Conservation (phyloP, 2,113 vertebrate genomes). For the Hystrix cristata region DNA sequence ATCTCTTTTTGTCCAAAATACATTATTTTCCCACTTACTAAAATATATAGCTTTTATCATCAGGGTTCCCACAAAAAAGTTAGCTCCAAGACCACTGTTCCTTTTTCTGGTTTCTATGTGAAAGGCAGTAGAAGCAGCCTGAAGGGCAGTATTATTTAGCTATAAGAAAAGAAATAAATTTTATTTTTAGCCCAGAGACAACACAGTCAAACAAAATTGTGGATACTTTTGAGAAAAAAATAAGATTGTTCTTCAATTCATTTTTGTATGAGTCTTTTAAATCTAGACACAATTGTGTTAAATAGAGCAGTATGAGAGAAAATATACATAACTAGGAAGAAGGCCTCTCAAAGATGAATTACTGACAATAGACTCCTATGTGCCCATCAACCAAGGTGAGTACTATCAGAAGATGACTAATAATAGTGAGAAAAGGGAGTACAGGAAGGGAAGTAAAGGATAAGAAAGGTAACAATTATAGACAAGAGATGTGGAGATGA, state of each 20-base stretch:
- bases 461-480: neutral
- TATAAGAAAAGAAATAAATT: neutral
- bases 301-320: neutral
- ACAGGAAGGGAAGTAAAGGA: neutral
- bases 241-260: neutral
- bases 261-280: neutral
- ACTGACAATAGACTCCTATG: neutral
- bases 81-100: slow-evolving; percentile 49
- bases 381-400: neutral
- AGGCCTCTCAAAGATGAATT: slow-evolving; percentile 18
- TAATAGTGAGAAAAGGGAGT: neutral
- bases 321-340: neutral
- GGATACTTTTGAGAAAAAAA: neutral
- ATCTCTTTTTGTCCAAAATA: slow-evolving; percentile 44
- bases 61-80: slow-evolving; percentile 45
- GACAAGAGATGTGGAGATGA: neutral
- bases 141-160: neutral
- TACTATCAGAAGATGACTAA: neutral
- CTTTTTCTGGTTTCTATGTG: slow-evolving; percentile 68
- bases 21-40: neutral
- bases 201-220: neutral
- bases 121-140: slow-evolving; percentile 19
- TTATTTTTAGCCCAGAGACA: neutral
- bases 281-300: neutral
- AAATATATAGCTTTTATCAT: slow-evolving; percentile 1